Base-by-base conservation (phyloP, 2,888 invertebrate genomes). In the Cordilura impudica region DNA sequence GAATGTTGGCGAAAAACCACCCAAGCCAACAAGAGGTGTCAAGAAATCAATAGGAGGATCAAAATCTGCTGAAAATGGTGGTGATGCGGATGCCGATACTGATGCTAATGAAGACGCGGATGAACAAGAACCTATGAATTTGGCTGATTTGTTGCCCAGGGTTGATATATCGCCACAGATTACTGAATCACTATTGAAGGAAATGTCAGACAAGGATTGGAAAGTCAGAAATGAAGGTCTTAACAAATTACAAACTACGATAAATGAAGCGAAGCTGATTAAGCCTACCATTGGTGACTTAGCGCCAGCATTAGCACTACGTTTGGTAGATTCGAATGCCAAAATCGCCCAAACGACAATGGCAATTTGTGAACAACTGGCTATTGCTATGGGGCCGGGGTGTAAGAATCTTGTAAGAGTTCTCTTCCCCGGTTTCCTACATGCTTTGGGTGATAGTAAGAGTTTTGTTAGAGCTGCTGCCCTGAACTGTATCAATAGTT, bases 191-290 rank as follows among this genome's bases (percentile, higher is more conserved):
- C 90, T 98, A 0, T 90, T 98, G 2, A 93, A 92, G 6, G 96
- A 98, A 89, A 91, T 97, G 83, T 92, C 93, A 19, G 97, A 97
- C 88, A 97, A 96, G 89, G 96, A 96, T 90, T 98, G 98, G 98
- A 98, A 98, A 92, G 90, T 90, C 0, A 90, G 91, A 49, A 91
- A 91, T 81, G 91, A 91, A 84, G 91, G 91, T 2, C 85, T 91
- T 1, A 91, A 89, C 56, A 91, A 88, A 81, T 75, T 90, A 19
- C 90, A 90, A 84, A 78, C 82, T 21, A 86, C 90, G 12, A 84
- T 90, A 19, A 86, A 82, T 31, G 95, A 94, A 65, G 94, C 95
- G 0, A 94, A 95, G 82, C 93, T 95, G 7, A 96, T 98, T 81
- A 96, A 95, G 84, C 91, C 95, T 0, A 93, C 94, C 14, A 91